Evolutionary conservation across 2,113 vertebrate genomes (phyloP), one percentile per base, ranked within the genome.

Genomic region (Dicerorhinus sumatrensis): DNA sequence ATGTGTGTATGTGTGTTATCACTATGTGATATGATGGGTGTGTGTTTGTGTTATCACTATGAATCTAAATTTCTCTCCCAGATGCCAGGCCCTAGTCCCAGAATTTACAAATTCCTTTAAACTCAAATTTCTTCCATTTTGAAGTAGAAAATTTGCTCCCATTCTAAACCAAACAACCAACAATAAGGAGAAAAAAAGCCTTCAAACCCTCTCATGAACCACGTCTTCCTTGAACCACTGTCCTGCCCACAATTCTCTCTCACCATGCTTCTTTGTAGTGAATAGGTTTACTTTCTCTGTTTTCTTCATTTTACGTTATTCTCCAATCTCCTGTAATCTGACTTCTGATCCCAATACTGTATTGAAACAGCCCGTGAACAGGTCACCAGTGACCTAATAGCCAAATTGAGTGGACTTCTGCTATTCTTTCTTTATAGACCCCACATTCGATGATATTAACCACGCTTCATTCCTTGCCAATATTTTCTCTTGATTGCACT

Each of bases 81-180:
- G 42, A 67, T 42, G 18, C 14, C 56, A 88, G 56, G 54, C 8
- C 2, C 14, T 63, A 75, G 23, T 3, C 31, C 27, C 13, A 58
- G 60, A 69, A 95, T 73, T 83, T 67, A 84, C 17, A 80, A 60
- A 51, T 94, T 95, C 18, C 89, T 92, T 70, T 29, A 88, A 92
- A 88, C n/a, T 76, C 18, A 65, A 33, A 58, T 80, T 82, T 29
- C 10, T 65, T 94, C 7, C 20, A 42, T 82, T 67, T 91, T 69
- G 79, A 67, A 79, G 62, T 51, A 42, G 36, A 77, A 82, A 60
- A 60, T 16, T 58, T 88, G 27, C 8, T 56, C 18, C 20, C 56
- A 76, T 65, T 95, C 8, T 72, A 17, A 70, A 83, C 36, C 7
- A 91, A 85, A 25, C 9, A 70, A 48, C 33, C 14, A 36, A 62